phyloP scores from a whole-genome alignment of 1,140 invertebrate species.

The Sitophilus oryzae region DNA sequence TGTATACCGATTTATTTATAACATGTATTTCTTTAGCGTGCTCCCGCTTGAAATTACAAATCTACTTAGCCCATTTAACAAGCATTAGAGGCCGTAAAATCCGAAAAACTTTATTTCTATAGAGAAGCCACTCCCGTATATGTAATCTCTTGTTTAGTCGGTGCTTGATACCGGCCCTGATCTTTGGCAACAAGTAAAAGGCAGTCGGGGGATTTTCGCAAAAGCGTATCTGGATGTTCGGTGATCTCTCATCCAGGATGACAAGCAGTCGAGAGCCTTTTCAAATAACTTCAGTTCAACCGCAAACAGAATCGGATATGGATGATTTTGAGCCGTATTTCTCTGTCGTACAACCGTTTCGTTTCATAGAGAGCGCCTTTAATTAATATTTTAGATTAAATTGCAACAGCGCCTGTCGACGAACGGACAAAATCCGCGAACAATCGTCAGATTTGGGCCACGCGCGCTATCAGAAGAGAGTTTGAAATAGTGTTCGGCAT shows the following conservation, averaged over 20 bases:
- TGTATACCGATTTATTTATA: too few species aligned
- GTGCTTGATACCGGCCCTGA: conserved; percentile 1
- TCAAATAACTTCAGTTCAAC: conserved; percentile 24
- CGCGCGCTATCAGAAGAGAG: conserved; percentile 33
- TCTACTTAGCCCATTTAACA: background rate
- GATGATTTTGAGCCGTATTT: too few species aligned
- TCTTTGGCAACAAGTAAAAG: conserved; percentile 7
- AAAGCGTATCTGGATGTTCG: conserved; percentile 24
- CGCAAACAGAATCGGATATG: conserved; percentile 13
- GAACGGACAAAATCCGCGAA: conserved; percentile 25
- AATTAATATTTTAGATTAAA: too few species aligned
- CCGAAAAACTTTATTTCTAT: background rate
- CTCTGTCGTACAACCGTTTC: too few species aligned
- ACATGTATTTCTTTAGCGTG: too few species aligned
- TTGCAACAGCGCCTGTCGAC: too few species aligned
- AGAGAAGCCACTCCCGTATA: background rate
- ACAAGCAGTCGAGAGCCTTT: conserved; percentile 22
- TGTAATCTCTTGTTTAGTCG: conserved; percentile 6
- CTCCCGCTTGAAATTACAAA: too few species aligned
- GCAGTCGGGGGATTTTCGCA: conserved; percentile 21
- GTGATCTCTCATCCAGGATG: conserved; percentile 26
- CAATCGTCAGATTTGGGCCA: conserved; percentile 22
- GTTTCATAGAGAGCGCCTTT: too few species aligned
- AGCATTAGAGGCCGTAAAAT: background rate
- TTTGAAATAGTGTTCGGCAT: conserved; percentile 36